Evolutionary conservation across 2,888 invertebrate genomes (phyloP), one percentile per base, ranked within the genome.

Genomic region (Thymelicus lineola): DNA sequence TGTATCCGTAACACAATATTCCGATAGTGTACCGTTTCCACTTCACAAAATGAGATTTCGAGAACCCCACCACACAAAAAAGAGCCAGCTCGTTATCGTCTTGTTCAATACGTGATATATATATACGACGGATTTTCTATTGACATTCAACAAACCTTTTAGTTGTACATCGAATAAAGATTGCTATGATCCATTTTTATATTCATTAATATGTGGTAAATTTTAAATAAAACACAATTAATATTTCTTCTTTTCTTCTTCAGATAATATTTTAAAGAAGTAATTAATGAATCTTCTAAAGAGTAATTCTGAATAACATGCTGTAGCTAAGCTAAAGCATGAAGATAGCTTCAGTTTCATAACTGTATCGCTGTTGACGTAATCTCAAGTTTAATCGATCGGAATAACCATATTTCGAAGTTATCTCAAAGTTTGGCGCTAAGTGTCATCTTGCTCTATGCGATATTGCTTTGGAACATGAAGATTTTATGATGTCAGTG

Each of bases 1-100:
- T 68, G 45, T 48, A 62, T 68, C 62, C 61, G 61, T 46, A 48
- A 58, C 63, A 64, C 50, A 59, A 63, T 64, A 70, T 70, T 58
- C 64, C 42, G 58, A 70, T 64, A 64, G 53, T 59, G 63, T 70
- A 59, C 53, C 64, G 63, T 48, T 66, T 73, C 66, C 68, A 69
- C 63, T 73, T 71, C 66, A 71, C 71, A 66, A 74, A 74, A 74
- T 74, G 72, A 71, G 73, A 73, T 74, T 71, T 70, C 71, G 63
- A 67, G 71, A 61, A 65, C 61, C 68, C 65, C 63, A 62, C 61
- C 45, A 17, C 65, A 67, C 65, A 59, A 60, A 48, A 71, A 73
- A 72, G 71, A 72, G 72, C 45, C 73, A 65, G 66, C 70, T 74
- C 72, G 72, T 76, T 77, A 75, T 53, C 35, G 53, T 45, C 61